Evolutionary conservation across 1,140 invertebrate genomes (phyloP).

Genomic region (Potamilus streckersoni): DNA sequence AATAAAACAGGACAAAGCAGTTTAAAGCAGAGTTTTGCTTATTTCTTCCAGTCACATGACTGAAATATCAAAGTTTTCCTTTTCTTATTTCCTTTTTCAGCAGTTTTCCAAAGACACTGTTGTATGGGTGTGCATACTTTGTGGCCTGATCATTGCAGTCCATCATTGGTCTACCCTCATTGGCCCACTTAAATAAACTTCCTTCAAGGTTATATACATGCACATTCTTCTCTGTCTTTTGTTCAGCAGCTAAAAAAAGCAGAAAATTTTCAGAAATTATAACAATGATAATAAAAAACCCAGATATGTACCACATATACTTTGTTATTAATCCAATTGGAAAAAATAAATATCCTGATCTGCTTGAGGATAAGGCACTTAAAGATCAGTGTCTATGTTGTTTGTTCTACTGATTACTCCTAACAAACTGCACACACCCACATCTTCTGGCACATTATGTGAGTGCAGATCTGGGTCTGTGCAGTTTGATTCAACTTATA

Average conservation of each 20-base stretch:
- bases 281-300: background rate
- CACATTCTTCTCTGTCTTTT: background rate
- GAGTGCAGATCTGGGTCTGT: too few relatives aligned
- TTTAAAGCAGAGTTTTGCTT: too few relatives aligned
- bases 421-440: too few relatives aligned
- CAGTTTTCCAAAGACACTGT: slow-evolving; percentile 50
- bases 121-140: slow-evolving; percentile 56
- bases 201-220: slow-evolving; percentile 55
- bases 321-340: background rate
- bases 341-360: too few relatives aligned
- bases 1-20: too few relatives aligned
- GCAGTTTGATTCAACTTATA: too few relatives aligned
- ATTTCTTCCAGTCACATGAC: background rate
- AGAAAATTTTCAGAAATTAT: background rate
- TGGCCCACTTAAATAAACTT: slow-evolving; percentile 63
- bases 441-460: too few relatives aligned
- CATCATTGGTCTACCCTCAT: slow-evolving; percentile 56
- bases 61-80: background rate
- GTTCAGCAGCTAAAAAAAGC: background rate
- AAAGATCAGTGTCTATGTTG: too few relatives aligned
- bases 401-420: too few relatives aligned
- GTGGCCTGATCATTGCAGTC: slow-evolving; percentile 41
- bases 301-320: background rate
- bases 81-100: slow-evolving; percentile 43
- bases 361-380: too few relatives aligned